Conservation (phyloP, 2,113 vertebrate genomes). For the Taxidea taxus region DNA sequence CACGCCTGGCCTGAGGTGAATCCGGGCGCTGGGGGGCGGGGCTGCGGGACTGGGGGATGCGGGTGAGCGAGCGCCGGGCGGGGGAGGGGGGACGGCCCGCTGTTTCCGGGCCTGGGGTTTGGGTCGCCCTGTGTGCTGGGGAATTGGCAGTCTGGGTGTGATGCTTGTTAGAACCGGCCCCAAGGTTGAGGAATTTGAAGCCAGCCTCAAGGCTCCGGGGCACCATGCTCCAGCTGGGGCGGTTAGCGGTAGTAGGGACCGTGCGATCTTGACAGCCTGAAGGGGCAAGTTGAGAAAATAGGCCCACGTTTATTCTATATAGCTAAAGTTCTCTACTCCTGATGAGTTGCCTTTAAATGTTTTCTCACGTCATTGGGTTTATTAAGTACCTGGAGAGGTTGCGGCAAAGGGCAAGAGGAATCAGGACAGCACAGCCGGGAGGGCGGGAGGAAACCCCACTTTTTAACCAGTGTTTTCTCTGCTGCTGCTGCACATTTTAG, state of each 20-base stretch:
- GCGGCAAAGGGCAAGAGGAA: too few relatives aligned
- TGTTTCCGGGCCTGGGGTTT: background rate
- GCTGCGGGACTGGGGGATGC: accelerated
- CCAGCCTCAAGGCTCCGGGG: accelerated
- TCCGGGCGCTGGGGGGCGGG: background rate
- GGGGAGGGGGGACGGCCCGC: background rate
- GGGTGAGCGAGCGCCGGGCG: background rate
- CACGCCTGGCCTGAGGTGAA: slow-evolving; percentile 93
- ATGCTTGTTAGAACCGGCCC: background rate
- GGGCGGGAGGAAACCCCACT: background rate
- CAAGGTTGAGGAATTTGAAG: background rate
- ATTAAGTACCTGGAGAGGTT: background rate
- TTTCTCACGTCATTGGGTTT: background rate
- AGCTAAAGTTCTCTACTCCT: background rate
- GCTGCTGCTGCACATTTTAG: background rate
- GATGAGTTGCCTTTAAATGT: background rate
- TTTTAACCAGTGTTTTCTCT: background rate
- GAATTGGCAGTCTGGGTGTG: background rate
- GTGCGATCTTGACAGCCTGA: background rate
- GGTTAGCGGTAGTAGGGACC: background rate
- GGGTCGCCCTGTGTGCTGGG: background rate
- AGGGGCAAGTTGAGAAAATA: background rate
- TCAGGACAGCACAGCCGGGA: background rate
- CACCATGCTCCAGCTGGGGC: background rate
- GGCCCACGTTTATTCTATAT: background rate